Evolutionary conservation across 2,888 invertebrate species (phyloP).

Genomic region (Polylopha cassiicola): DNA sequence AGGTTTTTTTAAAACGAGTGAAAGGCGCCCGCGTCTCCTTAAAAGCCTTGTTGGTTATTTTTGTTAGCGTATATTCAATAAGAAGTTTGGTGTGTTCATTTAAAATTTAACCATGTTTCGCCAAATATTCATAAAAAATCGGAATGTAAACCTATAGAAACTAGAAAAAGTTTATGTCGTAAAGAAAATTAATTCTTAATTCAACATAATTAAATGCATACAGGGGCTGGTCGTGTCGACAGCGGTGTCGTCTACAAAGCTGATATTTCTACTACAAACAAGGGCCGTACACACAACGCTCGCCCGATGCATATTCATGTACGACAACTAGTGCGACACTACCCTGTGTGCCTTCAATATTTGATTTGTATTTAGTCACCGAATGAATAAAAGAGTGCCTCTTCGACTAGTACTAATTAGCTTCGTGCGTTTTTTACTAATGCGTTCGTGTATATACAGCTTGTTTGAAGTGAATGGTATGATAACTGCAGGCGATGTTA

Average conservation of each 20-base stretch:
- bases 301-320: conserved; percentile 72
- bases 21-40: conserved; percentile 67
- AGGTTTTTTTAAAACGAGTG: conserved; percentile 57
- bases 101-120: too few species aligned
- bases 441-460: not conserved
- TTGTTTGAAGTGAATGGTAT: too few species aligned
- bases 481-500: too few species aligned
- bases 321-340: conserved; percentile 61
- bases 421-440: conserved; percentile 17
- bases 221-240: conserved; percentile 40
- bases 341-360: conserved; percentile 57
- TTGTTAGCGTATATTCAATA: conserved; percentile 57
- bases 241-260: conserved; percentile 61
- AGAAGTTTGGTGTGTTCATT: conserved; percentile 45
- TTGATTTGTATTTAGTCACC: conserved; percentile 48
- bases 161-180: too few species aligned
- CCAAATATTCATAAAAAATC: too few species aligned
- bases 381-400: conserved; percentile 33
- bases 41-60: conserved; percentile 66
- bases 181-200: conserved; percentile 7
- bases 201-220: conserved; percentile 24
- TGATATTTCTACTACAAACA: conserved; percentile 71
- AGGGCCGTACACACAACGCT: conserved; percentile 58
- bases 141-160: too few species aligned
- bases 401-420: conserved; percentile 20